Evolutionary conservation across 2,113 vertebrate species (phyloP), one percentile per base, ranked within the genome.

Genomic region (Motacilla alba): DNA sequence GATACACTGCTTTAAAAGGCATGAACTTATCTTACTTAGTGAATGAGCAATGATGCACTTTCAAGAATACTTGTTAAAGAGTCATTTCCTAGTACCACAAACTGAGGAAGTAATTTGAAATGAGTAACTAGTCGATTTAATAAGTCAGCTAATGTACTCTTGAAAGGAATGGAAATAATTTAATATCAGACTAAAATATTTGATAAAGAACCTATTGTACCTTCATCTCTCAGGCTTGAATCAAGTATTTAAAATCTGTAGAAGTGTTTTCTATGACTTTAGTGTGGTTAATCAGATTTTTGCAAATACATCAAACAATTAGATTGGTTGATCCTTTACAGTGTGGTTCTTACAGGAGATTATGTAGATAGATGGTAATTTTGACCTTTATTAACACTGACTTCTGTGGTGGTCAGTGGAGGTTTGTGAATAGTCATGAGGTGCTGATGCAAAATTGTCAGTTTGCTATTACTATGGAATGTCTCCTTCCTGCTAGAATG

Each of bases 131-230:
- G 83, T 82, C 0, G 4, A 89, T 93, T 97, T 97, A 97, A 96
- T 95, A 96, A 97, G 95, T 96, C 94, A 97, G 53, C 94, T 92
- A 96, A 92, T 94, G 68, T 83, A 91, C 52, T 90, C 76, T 94
- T 86, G 86, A 93, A 86, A 96, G 92, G 95, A 95, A 93, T 86
- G 75, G 79, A 88, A 96, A 90, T 94, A 92, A 96, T 97, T 96
- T 95, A 96, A 93, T 95, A 96, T 94, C 68, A 90, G 93, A 96
- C 92, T 92, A 87, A 94, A 96, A 87, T 83, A 92, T 92, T 95
- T 84, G 47, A 93, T 97, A 93, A 95, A 90, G 76, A 88, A 72
- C 46, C 64, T 68, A 13, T 64, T 95, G 76, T 92, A 68, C 83
- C 76, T 75, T 93, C 79, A 75, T 83, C 43, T 87, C 21, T 49